Percentiles rank a stretch among this genome's conserved stretches.
Conservation (phyloP, 1,140 invertebrate species). For the Spodoptera frugiperda region DNA sequence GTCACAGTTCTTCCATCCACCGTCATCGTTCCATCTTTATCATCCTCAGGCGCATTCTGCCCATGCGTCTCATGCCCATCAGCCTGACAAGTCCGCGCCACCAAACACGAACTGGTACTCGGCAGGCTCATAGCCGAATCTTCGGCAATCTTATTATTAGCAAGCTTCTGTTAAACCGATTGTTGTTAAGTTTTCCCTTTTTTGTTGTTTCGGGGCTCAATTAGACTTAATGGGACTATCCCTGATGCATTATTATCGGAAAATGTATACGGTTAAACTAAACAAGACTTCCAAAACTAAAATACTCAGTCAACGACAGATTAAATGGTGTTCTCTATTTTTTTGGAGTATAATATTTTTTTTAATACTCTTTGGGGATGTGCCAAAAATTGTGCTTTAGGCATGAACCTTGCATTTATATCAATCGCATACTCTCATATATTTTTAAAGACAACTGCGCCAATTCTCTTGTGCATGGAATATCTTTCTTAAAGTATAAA, state of each 20-base stretch:
- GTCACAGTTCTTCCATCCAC: slow-evolving; percentile 93
- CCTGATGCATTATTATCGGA: slow-evolving; percentile 47
- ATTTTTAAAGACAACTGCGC: slow-evolving; percentile 16
- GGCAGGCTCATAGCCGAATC: slow-evolving; percentile 89
- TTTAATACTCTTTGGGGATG: slow-evolving; percentile 43
- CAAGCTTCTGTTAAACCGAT: slow-evolving; percentile 44
- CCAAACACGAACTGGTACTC: slow-evolving; percentile 92
- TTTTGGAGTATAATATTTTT: slow-evolving; percentile 38
- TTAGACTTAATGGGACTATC: slow-evolving; percentile 36
- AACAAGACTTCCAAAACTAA: slow-evolving; percentile 56
- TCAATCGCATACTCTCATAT: slow-evolving; percentile 14
- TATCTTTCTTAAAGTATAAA: no score
- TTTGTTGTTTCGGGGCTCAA: slow-evolving; percentile 55
- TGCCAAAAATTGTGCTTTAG: slow-evolving; percentile 40
- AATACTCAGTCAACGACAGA: slow-evolving; percentile 58
- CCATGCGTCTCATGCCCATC: slow-evolving; percentile 82
- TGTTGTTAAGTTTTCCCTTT: slow-evolving; percentile 67
- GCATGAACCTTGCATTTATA: slow-evolving; percentile 45
- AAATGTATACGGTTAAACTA: slow-evolving; percentile 60
- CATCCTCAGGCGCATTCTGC: slow-evolving; percentile 89
- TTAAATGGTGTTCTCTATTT: slow-evolving; percentile 33
- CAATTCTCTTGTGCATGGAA: no score
- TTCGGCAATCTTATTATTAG: slow-evolving; percentile 35
- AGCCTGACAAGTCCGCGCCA: slow-evolving; percentile 86
- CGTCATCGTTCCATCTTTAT: slow-evolving; percentile 95